Evolutionary conservation across 2,113 vertebrate genomes (phyloP).

Genomic region (Ailuropoda melanoleuca): DNA sequence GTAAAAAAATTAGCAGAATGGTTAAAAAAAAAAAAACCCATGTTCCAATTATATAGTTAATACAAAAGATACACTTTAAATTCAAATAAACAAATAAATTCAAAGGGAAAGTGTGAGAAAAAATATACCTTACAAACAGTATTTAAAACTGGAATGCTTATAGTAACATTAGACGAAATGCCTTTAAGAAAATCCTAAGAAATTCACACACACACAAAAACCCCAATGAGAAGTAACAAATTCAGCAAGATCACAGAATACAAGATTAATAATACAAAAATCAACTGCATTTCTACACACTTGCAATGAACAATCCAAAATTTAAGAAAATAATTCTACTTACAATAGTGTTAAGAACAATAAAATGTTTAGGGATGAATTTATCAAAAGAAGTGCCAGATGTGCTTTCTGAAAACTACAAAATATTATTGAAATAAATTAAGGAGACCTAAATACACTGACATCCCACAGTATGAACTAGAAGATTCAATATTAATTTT

Average conservation of each 20-base stretch:
- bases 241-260: background rate
- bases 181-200: background rate
- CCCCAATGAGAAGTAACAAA: background rate
- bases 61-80: background rate
- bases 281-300: background rate
- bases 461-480: background rate
- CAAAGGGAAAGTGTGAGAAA: background rate
- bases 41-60: background rate
- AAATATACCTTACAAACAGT: background rate
- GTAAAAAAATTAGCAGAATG: background rate
- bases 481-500: background rate
- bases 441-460: background rate
- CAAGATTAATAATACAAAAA: background rate
- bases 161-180: background rate
- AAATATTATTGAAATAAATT: background rate
- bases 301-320: background rate
- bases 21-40: background rate
- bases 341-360: background rate
- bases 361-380: background rate
- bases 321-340: background rate
- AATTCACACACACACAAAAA: background rate
- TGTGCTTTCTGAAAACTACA: conserved; percentile 1
- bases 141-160: background rate
- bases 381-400: background rate
- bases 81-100: background rate